Evolutionary conservation across 2,113 vertebrate species (phyloP), one percentile per base, ranked within the genome.

Genomic region (Platanista minor): DNA sequence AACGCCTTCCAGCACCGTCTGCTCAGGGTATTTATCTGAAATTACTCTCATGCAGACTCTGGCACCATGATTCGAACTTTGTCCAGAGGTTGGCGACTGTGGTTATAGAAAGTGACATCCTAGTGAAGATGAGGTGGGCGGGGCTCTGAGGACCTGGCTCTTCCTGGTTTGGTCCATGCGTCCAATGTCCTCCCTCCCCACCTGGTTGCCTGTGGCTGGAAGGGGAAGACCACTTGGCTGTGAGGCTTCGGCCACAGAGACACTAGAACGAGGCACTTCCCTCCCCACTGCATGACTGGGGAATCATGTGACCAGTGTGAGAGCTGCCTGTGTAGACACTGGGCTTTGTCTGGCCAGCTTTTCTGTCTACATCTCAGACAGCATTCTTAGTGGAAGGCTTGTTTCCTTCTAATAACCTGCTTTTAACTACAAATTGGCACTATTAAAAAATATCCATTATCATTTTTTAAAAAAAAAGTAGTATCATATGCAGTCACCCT

Each of bases 251-350:
- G 54, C 15, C 29, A 41, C n/a, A 59, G 36, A 67, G 61, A 66
- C 0, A 4, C 3, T 25, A 57, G 7, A 57, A 80, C 0, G 13
- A 57, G 52, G 33, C 52, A 54, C 33, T 57, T 39, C n/a, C 13
- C 33, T 27, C n/a, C 8, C 0, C 2, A 11, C 54, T 10, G 25
- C 54, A 41, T 5, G 43, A 74, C 46, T 62, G 10, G 41, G 33
- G 33, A 92, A 82, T 39, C 29, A 25, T 29, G 57, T 39, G 80
- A 61, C 20, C 12, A 62, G 41, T 5, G 0, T 10, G n/a, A 57
- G 71, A 25, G 3, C 72, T 2, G 18, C 31, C 54, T 62, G 36
- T 21, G 33, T 23, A 21, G 25, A 31, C 12, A 2, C 20, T 2
- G n/a, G 29, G 39, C 33, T 75, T 49, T 64, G 0, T 85, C n/a